phyloP scores from a whole-genome alignment of 53 echinoderm and acorn worm genomes.

The Holothuria scabra region DNA sequence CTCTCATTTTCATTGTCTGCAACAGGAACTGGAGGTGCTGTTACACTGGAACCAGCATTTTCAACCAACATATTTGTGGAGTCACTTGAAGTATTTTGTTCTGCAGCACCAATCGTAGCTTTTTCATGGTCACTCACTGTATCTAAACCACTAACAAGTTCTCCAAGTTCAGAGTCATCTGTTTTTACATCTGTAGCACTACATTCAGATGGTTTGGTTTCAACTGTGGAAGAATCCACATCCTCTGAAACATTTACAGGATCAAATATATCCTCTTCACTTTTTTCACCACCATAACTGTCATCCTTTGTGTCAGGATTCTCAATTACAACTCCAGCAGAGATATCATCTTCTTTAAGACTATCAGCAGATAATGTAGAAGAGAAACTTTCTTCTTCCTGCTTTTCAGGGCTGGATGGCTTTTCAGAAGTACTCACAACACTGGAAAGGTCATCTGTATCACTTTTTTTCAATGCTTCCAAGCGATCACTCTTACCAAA shows the following conservation, averaged over 20 bases:
- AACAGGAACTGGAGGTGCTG: not conserved
- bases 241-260: not conserved
- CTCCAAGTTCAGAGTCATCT: too few species aligned
- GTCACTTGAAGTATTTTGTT: too few species aligned
- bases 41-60: not conserved
- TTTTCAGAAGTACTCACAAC: too few species aligned
- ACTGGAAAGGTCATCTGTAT: too few species aligned
- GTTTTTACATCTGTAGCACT: too few species aligned
- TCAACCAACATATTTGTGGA: too few species aligned
- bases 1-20: not conserved
- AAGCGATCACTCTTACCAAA: constrained; percentile 51
- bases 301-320: constrained; percentile 9
- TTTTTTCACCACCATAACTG: constrained; percentile 31
- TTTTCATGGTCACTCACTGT: too few species aligned
- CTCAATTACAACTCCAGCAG: constrained; percentile 11
- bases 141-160: too few species aligned
- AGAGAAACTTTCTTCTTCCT: not conserved
- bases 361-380: not conserved
- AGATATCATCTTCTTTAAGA: not conserved
- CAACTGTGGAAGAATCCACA: not conserved
- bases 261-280: not conserved
- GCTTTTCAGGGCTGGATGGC: too few species aligned
- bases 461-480: too few species aligned
- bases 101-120: too few species aligned
- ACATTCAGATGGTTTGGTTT: too few species aligned